Percentiles rank a stretch among this genome's conserved stretches.
Evolutionary conservation across 1,140 invertebrate species (phyloP).

Genomic region (Eurytemora carolleeae): DNA sequence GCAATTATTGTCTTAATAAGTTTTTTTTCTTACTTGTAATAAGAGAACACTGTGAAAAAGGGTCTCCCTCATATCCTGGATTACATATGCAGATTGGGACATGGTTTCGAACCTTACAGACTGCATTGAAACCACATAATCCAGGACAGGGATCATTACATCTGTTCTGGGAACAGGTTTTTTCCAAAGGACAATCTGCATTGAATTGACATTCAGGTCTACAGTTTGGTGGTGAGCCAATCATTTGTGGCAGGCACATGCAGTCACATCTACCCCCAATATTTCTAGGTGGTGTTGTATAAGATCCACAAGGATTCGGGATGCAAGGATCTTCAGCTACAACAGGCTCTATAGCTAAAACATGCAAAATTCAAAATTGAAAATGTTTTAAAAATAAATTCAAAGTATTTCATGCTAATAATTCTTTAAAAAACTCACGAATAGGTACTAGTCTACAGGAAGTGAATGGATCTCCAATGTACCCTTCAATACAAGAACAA

Average conservation of each 20-base stretch:
- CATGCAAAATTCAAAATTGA: background rate
- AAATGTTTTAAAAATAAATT: background rate
- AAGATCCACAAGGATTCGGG: slow-evolving; percentile 62
- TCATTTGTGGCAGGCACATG: slow-evolving; percentile 22
- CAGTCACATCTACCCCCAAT: slow-evolving; percentile 21
- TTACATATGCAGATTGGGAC: slow-evolving; percentile 24
- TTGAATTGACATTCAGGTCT: slow-evolving; percentile 25
- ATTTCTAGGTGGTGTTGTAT: slow-evolving; percentile 48
- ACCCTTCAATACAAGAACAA: slow-evolving; percentile 44
- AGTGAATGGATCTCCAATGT: slow-evolving; percentile 32
- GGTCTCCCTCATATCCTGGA: slow-evolving; percentile 34
- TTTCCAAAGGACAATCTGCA: slow-evolving; percentile 43
- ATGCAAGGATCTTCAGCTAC: slow-evolving; percentile 44
- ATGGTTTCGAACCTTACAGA: slow-evolving; percentile 39
- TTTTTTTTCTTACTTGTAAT: background rate
- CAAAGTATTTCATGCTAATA: slow-evolving; percentile 4
- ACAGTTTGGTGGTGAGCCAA: slow-evolving; percentile 21
- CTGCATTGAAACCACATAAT: slow-evolving; percentile 27
- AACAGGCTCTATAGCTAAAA: background rate
- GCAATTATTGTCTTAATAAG: background rate
- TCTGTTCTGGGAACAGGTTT: slow-evolving; percentile 44
- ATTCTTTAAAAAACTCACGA: background rate
- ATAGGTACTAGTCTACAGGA: slow-evolving; percentile 26
- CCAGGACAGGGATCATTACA: slow-evolving; percentile 22
- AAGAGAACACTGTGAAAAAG: slow-evolving; percentile 12